A percentile compares a stretch with the other conserved stretches of the same genome.
Evolutionary conservation across 2,797 vertebrate species (phyloP).

Genomic region (Staurois parvus): DNA sequence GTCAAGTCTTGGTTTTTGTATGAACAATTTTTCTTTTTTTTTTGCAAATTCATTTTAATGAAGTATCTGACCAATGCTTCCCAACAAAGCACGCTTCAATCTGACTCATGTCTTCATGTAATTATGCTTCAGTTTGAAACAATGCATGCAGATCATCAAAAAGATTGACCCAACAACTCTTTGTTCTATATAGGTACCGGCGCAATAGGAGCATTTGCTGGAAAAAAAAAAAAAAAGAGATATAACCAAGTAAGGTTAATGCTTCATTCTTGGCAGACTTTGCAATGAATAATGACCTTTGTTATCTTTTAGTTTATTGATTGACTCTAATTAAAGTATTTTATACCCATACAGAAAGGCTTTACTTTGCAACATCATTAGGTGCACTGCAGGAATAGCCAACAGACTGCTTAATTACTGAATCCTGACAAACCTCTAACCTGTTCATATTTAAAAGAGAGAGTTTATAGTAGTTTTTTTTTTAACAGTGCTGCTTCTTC

Average conservation of each 20-base stretch:
- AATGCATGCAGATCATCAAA: slow-evolving; percentile 7
- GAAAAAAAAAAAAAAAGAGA: slow-evolving; percentile 10
- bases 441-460: not conserved
- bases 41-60: not conserved
- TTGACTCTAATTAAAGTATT: slow-evolving; percentile 35
- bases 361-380: slow-evolving; percentile 8
- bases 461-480: not conserved
- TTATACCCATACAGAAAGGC: slow-evolving; percentile 9
- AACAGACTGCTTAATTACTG: slow-evolving; percentile 14
- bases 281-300: slow-evolving; percentile 22
- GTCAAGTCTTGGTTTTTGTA: too few relatives aligned
- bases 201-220: slow-evolving; percentile 11
- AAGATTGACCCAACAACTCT: slow-evolving; percentile 18
- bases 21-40: not conserved
- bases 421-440: not conserved
- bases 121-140: slow-evolving; percentile 9
- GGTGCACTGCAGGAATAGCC: not conserved
- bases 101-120: not conserved
- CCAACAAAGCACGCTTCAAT: not conserved
- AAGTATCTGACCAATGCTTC: not conserved
- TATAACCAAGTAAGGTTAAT: slow-evolving; percentile 4
- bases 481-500: not conserved
- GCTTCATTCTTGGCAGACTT: not conserved
- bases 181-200: not conserved
- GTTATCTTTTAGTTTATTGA: slow-evolving; percentile 28